These are phyloP conservation scores for Actinemys pallida DNA, from an alignment of 2,113 vertebrate genomes.

Conservation along the genomic window DNA sequence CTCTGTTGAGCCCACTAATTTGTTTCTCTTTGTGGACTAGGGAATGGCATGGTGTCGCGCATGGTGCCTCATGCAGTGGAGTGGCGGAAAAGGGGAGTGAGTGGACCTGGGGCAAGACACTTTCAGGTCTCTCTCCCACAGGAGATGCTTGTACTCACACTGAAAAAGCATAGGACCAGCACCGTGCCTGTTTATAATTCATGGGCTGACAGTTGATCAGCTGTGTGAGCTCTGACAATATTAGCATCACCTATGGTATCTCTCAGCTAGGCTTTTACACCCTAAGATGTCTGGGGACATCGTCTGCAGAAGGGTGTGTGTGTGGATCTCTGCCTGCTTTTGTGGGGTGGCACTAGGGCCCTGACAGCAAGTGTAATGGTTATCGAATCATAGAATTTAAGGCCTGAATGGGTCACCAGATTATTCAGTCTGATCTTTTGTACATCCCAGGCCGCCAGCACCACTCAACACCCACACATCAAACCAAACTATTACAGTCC, in stretches of 20 bases:
- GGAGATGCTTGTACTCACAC: neutral
- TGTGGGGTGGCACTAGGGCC: neutral
- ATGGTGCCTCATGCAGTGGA: neutral
- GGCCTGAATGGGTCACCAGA: no score
- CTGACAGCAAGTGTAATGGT: no score
- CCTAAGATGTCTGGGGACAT: fast-evolving
- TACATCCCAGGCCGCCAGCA: no score
- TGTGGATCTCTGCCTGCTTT: neutral
- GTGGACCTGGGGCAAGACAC: neutral
- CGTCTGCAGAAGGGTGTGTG: neutral
- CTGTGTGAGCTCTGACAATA: neutral
- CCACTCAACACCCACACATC: no score
- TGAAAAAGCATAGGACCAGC: neutral
- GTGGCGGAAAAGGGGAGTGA: neutral
- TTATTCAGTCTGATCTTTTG: no score
- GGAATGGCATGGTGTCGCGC: neutral
- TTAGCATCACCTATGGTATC: neutral
- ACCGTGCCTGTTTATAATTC: fast-evolving
- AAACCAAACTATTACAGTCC: no score
- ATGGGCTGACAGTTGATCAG: neutral
- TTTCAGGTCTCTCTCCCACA: neutral
- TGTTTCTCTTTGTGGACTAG: neutral
- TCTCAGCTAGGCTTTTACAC: neutral
- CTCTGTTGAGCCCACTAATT: neutral
- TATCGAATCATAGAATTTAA: no score